Conservation (phyloP, 1,140 invertebrate species). For the Drosophila melanogaster region DNA sequence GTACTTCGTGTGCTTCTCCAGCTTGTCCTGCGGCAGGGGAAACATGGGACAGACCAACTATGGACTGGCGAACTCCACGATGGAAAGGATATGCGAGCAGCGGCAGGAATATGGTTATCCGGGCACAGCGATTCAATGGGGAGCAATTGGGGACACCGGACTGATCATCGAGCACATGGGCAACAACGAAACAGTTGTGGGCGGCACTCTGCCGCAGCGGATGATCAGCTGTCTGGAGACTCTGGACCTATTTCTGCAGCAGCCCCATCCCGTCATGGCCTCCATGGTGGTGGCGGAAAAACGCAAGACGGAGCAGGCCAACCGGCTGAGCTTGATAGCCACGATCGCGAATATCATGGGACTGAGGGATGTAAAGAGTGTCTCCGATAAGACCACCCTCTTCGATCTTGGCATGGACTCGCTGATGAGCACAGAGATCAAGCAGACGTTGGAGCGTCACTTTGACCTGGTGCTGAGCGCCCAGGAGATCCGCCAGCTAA, state of each 20-base stretch:
- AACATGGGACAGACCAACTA: constrained; percentile 98
- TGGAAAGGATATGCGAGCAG: constrained; percentile 96
- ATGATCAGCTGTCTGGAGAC: constrained; percentile 94
- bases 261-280: constrained; percentile 93
- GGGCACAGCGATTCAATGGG: constrained; percentile 97
- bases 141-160: constrained; percentile 98
- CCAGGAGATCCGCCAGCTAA: constrained; percentile 94
- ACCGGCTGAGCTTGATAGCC: constrained; percentile 87
- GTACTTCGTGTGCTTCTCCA: constrained; percentile 97
- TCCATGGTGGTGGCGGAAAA: constrained; percentile 94
- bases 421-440: constrained; percentile 99
- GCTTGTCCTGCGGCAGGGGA: constrained; percentile 96
- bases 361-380: constrained; percentile 90
- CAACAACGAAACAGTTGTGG: constrained; percentile 94
- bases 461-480: constrained; percentile 94
- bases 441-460: constrained; percentile 96
- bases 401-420: constrained; percentile 98
- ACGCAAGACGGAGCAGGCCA: constrained; percentile 85
- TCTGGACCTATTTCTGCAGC: constrained; percentile 94
- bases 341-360: constrained; percentile 94
- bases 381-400: constrained; percentile 90
- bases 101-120: constrained; percentile 91
- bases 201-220: constrained; percentile 96
- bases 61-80: constrained; percentile 96
- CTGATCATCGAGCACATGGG: constrained; percentile 94